Evolutionary conservation across 2,113 vertebrate genomes (phyloP).

Genomic region (Regulus satrapa): DNA sequence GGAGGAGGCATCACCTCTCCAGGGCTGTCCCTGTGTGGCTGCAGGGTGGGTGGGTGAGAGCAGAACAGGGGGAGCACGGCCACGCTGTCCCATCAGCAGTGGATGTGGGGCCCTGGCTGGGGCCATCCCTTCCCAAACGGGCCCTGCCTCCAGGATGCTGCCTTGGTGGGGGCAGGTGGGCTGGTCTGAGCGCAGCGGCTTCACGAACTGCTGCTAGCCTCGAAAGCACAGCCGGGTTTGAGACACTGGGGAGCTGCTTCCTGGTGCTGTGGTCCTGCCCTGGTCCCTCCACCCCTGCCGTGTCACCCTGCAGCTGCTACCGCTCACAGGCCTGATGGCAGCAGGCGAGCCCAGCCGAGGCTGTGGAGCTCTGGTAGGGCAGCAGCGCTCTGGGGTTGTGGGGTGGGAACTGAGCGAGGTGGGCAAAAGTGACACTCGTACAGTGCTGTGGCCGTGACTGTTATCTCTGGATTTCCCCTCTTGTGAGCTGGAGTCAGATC

Average conservation of each 20-base stretch:
- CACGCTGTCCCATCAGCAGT: not conserved
- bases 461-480: not conserved
- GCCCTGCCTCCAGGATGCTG: not conserved
- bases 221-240: not conserved
- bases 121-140: not conserved
- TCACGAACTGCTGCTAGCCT: not conserved
- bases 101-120: not conserved
- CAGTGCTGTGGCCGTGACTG: not conserved
- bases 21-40: fast-evolving
- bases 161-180: not conserved
- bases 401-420: not conserved
- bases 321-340: fast-evolving
- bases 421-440: not conserved
- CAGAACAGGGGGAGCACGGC: fast-evolving
- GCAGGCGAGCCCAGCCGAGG: fast-evolving
- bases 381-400: not conserved
- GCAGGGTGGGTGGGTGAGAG: not conserved
- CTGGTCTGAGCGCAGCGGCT: not conserved
- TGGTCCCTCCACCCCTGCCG: not conserved
- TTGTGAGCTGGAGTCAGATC: not conserved
- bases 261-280: not conserved
- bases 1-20: not conserved
- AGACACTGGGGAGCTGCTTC: not conserved
- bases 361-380: fast-evolving
- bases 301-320: not conserved